A percentile compares a stretch with the other conserved stretches of the same genome.
These are phyloP conservation scores for Caiman crocodilus DNA, from an alignment of 2,797 vertebrate species.

Conservation along the genomic window DNA sequence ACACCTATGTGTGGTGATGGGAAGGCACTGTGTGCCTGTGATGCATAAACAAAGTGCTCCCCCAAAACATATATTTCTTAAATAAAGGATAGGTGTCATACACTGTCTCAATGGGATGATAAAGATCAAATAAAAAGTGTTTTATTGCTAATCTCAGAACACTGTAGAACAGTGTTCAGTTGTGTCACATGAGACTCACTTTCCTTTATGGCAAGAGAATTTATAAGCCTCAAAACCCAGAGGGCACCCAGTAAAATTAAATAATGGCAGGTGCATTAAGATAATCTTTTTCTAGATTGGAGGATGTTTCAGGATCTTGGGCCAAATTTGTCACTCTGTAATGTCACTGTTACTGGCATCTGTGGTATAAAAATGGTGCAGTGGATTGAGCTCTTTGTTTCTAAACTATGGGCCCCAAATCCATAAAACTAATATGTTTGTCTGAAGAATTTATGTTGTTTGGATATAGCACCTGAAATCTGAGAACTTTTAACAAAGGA, in stretches of 20 bases:
- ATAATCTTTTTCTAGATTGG: not conserved
- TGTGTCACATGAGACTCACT: rapidly evolving
- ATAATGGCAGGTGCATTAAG: rapidly evolving
- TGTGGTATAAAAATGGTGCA: not conserved
- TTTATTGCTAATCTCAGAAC: not conserved
- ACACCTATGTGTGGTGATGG: not conserved
- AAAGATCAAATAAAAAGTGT: not conserved
- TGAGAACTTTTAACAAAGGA: not conserved
- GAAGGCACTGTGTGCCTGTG: not conserved
- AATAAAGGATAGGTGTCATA: not conserved
- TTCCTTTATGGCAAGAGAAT: not conserved
- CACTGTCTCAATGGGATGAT: not conserved
- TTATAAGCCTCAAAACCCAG: not conserved
- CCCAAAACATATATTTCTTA: not conserved
- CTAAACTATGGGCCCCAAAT: not conserved
- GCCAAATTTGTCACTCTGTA: not conserved
- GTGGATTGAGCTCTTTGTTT: not conserved
- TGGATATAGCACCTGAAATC: not conserved
- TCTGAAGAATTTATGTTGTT: not conserved
- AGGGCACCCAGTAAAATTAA: not conserved
- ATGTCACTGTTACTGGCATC: not conserved
- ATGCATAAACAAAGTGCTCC: rapidly evolving
- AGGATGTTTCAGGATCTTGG: not conserved
- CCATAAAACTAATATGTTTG: not conserved
- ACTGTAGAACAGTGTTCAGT: not conserved